Base-by-base conservation (phyloP, 2,113 vertebrate genomes). In the Indicator maculatus region DNA sequence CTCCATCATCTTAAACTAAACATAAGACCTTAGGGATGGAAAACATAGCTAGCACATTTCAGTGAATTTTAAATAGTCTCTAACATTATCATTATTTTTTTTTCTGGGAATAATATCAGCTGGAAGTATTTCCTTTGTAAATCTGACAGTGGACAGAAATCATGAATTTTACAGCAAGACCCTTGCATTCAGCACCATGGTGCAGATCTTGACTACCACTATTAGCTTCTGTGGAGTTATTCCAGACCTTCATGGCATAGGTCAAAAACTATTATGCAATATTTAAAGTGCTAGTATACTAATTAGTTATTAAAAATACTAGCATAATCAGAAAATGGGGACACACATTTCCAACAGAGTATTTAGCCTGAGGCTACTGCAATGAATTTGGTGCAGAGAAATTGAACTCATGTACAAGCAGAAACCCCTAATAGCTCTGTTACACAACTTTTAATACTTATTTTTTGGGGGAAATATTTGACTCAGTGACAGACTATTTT, bases 231-330 rank as follows among this genome's bases (percentile, higher is more conserved):
- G 2, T 28, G 74, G 63, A 89, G 28, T 64, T 24, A 74, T 41
- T 95, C 26, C 84, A 83, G 47, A 71, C 24, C 81, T 86, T 61
- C 1, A 0, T 12, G 44, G n/a, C 58, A 88, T 5, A 81, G 47
- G 44, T 67, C 28, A 81, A 74, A 74, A 76, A 69, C n/a, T 77
- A 56, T 56, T 86, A 39, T 80, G 53, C 24, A 63, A 12, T 71
- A 86, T 81, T 69, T 47, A 26, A 89, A 88, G 41, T 60, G 16
- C 72, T 73, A 45, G 18, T 52, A 23, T 8, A 91, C 24, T 89
- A 86, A 95, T 83, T 69, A 85, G 69, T 81, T 89, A 83, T 89
- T 90, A 83, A 93, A 95, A 93, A 92, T 77, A 83, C 8, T 60
- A 91, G 52, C 56, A 60, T 45, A 85, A 86, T 75, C 79, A 90